phyloP scores from a whole-genome alignment of 2,888 invertebrate species.

The Ceriagrion tenellum region DNA sequence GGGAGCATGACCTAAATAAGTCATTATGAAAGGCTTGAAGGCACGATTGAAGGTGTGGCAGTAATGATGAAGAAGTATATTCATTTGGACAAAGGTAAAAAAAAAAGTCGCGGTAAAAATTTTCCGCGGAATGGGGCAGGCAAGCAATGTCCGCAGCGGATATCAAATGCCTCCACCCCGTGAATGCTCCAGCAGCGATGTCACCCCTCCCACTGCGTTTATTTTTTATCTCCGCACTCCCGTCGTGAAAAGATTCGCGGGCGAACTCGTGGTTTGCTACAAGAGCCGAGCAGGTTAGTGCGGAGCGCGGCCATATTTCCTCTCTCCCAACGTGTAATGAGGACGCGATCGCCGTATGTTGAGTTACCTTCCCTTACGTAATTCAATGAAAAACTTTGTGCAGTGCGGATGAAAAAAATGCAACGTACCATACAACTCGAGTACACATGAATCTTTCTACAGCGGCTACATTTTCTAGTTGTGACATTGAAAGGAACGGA shows the following conservation, averaged over 20 bases:
- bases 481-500: not conserved
- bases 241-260: not conserved
- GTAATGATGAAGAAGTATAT: not conserved
- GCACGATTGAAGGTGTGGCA: too few relatives aligned
- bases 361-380: not conserved
- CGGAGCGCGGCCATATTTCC: not conserved
- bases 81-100: not conserved
- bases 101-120: not conserved
- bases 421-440: not conserved
- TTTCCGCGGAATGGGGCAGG: not conserved
- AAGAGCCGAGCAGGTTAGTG: not conserved
- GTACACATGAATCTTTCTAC: not conserved
- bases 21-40: not conserved
- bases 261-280: not conserved
- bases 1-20: not conserved
- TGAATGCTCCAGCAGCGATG: not conserved
- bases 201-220: not conserved
- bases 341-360: not conserved
- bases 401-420: not conserved
- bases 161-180: not conserved
- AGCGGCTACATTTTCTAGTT: not conserved
- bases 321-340: not conserved
- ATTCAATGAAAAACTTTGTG: not conserved
- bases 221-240: not conserved
- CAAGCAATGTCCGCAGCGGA: not conserved